Conservation (phyloP, 2,888 invertebrate species). For the Diarsia brunnea region DNA sequence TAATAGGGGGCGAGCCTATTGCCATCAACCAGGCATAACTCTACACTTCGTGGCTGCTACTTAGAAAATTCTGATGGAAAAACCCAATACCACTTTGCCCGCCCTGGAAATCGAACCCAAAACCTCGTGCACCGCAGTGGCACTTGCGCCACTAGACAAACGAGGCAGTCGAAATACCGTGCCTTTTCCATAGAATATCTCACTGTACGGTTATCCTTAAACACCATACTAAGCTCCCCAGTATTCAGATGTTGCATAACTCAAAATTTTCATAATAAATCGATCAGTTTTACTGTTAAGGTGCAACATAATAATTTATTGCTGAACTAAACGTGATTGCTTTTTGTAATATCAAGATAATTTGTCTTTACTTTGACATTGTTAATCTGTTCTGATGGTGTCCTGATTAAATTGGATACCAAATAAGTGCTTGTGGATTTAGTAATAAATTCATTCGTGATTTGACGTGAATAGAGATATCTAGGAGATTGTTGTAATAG, state of each 20-base stretch:
- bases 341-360: constrained; percentile 65
- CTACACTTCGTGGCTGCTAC: no score
- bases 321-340: constrained; percentile 62
- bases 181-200: background rate
- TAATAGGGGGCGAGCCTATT: no score
- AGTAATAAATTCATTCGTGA: constrained; percentile 23
- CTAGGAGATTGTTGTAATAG: background rate
- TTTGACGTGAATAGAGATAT: constrained; percentile 24
- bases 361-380: constrained; percentile 62
- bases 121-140: no score
- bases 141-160: no score
- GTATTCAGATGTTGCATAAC: constrained; percentile 65
- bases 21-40: no score
- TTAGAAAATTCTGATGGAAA: no score
- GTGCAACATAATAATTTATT: constrained; percentile 49
- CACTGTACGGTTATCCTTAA: constrained; percentile 30
- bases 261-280: constrained; percentile 69
- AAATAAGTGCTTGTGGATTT: constrained; percentile 26
- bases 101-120: no score
- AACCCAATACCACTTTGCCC: no score
- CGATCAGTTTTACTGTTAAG: constrained; percentile 64
- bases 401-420: constrained; percentile 53
- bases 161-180: no score
- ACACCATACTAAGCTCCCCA: constrained; percentile 47
- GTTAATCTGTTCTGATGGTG: constrained; percentile 54